Base-by-base conservation (phyloP, 2,888 invertebrate species). In the Drosophila barbarae region DNA sequence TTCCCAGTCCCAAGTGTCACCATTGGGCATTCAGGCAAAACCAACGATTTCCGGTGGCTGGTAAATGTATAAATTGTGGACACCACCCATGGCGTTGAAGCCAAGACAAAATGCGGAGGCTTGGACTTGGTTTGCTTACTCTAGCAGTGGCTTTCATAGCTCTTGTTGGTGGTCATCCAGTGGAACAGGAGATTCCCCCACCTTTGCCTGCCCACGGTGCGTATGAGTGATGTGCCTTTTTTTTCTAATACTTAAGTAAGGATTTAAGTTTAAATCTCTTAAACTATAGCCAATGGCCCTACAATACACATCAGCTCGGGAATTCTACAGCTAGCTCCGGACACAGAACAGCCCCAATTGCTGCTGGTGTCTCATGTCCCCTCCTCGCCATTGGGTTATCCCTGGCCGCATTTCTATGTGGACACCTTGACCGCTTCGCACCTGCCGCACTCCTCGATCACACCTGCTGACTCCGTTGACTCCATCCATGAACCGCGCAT, bases 11-110 rank as follows among this genome's bases (percentile, higher is more conserved):
- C 53, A 32, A 28, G 35, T 76, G 79, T 69, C 82, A 72, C 67
- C 74, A 69, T 80, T 85, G 79, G 35, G 71, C 80, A 64, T 47
- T 75, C 76, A 85, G 60, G 76, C 87, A 76, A 58, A 61, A 77
- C 85, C 63, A 53, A 55, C 56, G 50, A 52, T 58, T 71, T 78
- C 80, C 81, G 84, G 72, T 73, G 32, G n/a, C 12, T 2, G 8
- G 5, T 3, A 5, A 78, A 84, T 82, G 84, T 82, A 84, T 82
- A 78, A 76, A 66, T 57, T 36, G 21, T 8, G 8, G 3, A 5
- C 21, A 5, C 26, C 46, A 49, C 47, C 38, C 65, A 34, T 7
- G 26, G 26, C 26, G n/a, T 50, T 18, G 7, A 23, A 23, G 6
- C 13, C 15, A 34, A 34, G 46, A 13, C 44, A 72, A 56, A 64